phyloP scores from a whole-genome alignment of 1,140 invertebrate species.

The Ips nitidus region DNA sequence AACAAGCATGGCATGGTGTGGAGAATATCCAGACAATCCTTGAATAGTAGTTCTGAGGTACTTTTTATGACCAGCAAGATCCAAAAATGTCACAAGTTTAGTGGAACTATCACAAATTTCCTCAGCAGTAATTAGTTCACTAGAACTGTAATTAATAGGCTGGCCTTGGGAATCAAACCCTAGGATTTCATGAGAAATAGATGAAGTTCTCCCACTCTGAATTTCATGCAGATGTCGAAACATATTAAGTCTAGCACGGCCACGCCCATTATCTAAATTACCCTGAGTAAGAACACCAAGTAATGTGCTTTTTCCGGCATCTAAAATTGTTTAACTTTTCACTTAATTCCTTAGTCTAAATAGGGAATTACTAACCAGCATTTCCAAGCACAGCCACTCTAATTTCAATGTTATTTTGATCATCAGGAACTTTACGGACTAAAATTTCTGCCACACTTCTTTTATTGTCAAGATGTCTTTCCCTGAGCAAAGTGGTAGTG shows the following conservation, averaged over 20 bases:
- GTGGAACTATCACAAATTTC: constrained; percentile 90
- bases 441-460: constrained; percentile 81
- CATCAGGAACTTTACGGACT: constrained; percentile 88
- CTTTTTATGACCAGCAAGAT: constrained; percentile 95
- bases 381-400: constrained; percentile 90
- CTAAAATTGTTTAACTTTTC: constrained; percentile 47
- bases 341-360: not conserved
- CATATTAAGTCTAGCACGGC: constrained; percentile 91
- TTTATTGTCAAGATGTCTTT: constrained; percentile 54
- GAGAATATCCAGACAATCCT: constrained; percentile 90
- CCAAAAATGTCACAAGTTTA: constrained; percentile 93
- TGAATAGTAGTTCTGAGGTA: constrained; percentile 95
- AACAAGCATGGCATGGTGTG: constrained; percentile 93
- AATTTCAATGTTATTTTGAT: constrained; percentile 87
- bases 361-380: constrained; percentile 22
- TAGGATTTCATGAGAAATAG: constrained; percentile 94
- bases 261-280: constrained; percentile 92
- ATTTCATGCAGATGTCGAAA: constrained; percentile 97
- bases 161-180: constrained; percentile 85
- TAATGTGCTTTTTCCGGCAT: constrained; percentile 92
- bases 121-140: constrained; percentile 87
- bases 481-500: constrained; percentile 65
- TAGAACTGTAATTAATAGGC: constrained; percentile 82
- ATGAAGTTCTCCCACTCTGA: constrained; percentile 92
- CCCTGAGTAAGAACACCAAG: constrained; percentile 95